Evolutionary conservation across 2,113 vertebrate genomes (phyloP), one percentile per base, ranked within the genome.

Genomic region (Oxyura jamaicensis): DNA sequence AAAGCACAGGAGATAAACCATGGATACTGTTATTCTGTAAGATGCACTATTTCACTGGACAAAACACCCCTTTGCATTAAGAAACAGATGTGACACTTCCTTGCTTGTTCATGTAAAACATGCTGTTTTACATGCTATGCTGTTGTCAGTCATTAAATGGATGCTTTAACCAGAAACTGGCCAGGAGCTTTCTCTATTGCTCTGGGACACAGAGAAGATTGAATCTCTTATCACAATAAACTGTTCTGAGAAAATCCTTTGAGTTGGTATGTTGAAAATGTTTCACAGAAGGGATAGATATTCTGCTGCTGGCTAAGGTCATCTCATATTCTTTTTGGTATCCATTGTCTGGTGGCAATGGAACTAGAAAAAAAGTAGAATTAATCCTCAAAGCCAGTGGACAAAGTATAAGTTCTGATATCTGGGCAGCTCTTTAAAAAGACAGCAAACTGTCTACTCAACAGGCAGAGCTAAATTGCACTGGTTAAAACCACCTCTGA

Each of bases 31-130:
- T 86, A 83, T 96, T 93, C 91, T 68, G 65, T 59, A 39, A 82
- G 77, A 89, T 33, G 16, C 73, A 56, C 15, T 59, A 60, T 85
- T 6, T 92, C 92, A 91, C 94, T 23, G 81, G 92, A 91, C 77
- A 94, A 95, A 93, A 84, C 83, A 78, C 36, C 42, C 60, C 48
- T 68, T 60, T 78, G 73, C 88, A 84, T 83, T 72, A 86, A 93
- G 76, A 25, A 71, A 77, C 42, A 78, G 88, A 74, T 83, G 83
- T 92, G 95, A 93, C 91, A 65, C 68, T 81, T 92, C 36, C 58
- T 86, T 75, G 65, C 76, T 88, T 83, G 56, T 5, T 93, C 65
- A 92, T 86, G 92, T 88, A 77, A 83, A 96, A 89, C 83, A 71
- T 55, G 73, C 71, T n/a, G n/a, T n/a, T n/a, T n/a, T n/a, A n/a